These are phyloP conservation scores for Fistularia commersonii DNA, from an alignment of 2,797 vertebrate genomes.

Conservation along the genomic window DNA sequence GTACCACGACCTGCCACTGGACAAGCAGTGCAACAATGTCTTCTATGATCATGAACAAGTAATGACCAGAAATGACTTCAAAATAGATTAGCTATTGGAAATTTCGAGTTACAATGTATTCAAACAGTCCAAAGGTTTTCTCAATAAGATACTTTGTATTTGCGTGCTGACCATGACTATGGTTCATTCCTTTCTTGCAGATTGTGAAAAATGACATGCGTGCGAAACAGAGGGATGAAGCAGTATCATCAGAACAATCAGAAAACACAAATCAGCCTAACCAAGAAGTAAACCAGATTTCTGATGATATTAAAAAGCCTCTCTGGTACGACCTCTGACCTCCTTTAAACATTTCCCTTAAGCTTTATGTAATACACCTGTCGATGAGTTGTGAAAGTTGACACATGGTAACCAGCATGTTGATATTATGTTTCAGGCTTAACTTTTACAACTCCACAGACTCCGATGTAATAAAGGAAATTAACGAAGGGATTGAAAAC, in stretches of 20 bases:
- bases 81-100: too few species aligned
- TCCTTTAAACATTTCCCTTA: not conserved
- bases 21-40: too few species aligned
- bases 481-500: not conserved
- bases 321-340: slow-evolving; percentile 34
- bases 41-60: too few species aligned
- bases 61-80: too few species aligned
- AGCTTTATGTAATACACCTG: not conserved
- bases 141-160: too few species aligned
- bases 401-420: not conserved
- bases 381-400: not conserved
- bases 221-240: slow-evolving; percentile 20
- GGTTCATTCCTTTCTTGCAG: slow-evolving; percentile 22
- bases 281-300: not conserved
- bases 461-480: slow-evolving; percentile 3
- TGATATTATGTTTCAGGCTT: slow-evolving; percentile 39
- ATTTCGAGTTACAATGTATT: too few species aligned
- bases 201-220: slow-evolving; percentile 28
- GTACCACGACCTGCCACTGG: too few species aligned
- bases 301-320: slow-evolving; percentile 10
- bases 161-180: too few species aligned
- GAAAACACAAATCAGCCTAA: slow-evolving; percentile 2
- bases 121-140: too few species aligned
- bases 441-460: slow-evolving; percentile 59
- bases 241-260: not conserved